Evolutionary conservation across 2,113 vertebrate genomes (phyloP).

Genomic region (Phodopus roborovskii): DNA sequence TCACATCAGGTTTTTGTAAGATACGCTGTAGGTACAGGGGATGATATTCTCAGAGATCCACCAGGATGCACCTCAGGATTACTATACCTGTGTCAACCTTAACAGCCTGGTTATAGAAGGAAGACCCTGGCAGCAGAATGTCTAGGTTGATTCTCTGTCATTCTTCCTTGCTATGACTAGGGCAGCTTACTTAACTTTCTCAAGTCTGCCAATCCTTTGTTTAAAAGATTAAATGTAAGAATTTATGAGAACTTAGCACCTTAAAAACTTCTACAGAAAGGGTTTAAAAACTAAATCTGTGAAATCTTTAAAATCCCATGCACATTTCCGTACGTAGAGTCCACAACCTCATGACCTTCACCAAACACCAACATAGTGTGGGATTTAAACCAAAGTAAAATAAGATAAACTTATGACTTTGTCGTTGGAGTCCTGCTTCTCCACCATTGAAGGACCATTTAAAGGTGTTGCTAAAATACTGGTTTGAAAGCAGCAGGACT

Average conservation of each 20-base stretch:
- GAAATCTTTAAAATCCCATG: slow-evolving; percentile 19
- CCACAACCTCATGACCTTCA: not conserved
- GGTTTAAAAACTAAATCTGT: not conserved
- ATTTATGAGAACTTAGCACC: not conserved
- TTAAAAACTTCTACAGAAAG: not conserved
- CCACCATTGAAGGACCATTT: not conserved
- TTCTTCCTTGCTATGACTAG: not conserved
- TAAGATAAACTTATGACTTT: not conserved
- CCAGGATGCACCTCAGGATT: not conserved
- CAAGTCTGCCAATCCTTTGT: not conserved
- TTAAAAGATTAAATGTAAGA: not conserved
- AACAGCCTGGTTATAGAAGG: not conserved
- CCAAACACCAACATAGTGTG: not conserved
- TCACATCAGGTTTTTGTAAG: not conserved
- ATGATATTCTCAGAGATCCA: not conserved
- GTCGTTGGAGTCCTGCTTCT: not conserved
- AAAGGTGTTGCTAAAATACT: not conserved
- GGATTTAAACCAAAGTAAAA: slow-evolving; percentile 9
- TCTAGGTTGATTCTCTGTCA: not conserved
- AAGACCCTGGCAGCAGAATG: not conserved
- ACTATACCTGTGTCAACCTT: not conserved
- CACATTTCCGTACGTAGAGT: not conserved
- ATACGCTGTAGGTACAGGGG: not conserved
- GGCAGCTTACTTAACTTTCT: not conserved
- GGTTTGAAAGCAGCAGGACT: not conserved